Conservation (phyloP, 2,113 vertebrate genomes). For the Penelope pileata region DNA sequence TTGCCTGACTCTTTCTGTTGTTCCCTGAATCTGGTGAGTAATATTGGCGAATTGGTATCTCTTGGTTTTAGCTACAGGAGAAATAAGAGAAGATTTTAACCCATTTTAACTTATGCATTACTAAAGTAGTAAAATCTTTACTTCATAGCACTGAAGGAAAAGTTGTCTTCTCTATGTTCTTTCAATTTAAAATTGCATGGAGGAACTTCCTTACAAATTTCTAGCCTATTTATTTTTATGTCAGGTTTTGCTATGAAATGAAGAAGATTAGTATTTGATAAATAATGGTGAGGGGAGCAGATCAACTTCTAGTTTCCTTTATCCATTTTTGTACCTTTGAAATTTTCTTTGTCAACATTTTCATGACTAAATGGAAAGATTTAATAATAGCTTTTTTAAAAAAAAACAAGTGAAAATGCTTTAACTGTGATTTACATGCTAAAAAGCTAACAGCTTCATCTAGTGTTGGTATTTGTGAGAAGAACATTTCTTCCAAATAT, state of each 20-base stretch:
- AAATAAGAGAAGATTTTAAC: not conserved
- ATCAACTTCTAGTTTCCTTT: not conserved
- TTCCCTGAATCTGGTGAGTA: not conserved
- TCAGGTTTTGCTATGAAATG: not conserved
- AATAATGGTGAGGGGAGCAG: not conserved
- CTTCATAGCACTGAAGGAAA: not conserved
- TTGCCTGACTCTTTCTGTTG: not conserved
- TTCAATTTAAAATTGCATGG: not conserved
- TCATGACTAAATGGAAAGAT: not conserved
- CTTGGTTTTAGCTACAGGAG: not conserved
- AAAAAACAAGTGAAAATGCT: not conserved
- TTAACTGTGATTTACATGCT: not conserved
- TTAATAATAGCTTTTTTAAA: not conserved
- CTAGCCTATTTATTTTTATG: not conserved
- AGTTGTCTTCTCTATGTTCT: not conserved
- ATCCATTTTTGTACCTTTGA: not conserved
- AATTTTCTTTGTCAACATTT: not conserved
- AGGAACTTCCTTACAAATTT: not conserved
- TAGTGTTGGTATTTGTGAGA: not conserved
- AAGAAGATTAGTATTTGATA: not conserved
- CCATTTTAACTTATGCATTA: not conserved
- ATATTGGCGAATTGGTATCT: not conserved
- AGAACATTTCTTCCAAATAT: not conserved
- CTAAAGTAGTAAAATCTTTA: not conserved
- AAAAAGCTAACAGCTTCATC: not conserved